Evolutionary conservation across 2,797 vertebrate genomes (phyloP).

Genomic region (Loris lydekkerianus): DNA sequence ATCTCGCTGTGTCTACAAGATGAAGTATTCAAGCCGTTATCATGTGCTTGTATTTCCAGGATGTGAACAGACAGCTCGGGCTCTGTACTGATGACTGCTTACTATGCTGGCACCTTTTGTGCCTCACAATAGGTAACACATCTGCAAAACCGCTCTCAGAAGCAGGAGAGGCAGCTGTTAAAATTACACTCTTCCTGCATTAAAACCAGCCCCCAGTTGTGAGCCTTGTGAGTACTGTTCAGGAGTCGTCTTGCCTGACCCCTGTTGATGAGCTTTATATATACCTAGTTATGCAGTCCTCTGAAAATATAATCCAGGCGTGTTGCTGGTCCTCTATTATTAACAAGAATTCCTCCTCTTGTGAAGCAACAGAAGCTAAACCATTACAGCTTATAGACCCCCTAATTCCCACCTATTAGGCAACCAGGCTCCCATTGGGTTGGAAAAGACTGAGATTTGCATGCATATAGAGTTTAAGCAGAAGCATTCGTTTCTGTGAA

Average conservation of each 20-base stretch:
- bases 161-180: slow-evolving; percentile 82
- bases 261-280: slow-evolving; percentile 75
- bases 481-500: slow-evolving; percentile 66
- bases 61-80: slow-evolving; percentile 74
- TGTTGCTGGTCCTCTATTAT: slow-evolving; percentile 71
- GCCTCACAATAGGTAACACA: slow-evolving; percentile 77
- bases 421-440: slow-evolving; percentile 77
- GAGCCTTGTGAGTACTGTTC: slow-evolving; percentile 78
- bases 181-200: slow-evolving; percentile 78
- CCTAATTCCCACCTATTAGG: slow-evolving; percentile 80
- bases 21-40: slow-evolving; percentile 77
- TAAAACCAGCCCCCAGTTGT: slow-evolving; percentile 71
- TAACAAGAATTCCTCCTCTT: slow-evolving; percentile 66
- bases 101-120: slow-evolving; percentile 81
- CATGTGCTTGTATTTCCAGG: slow-evolving; percentile 76
- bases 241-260: slow-evolving; percentile 82
- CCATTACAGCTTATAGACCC: slow-evolving; percentile 76
- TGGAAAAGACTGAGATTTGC: slow-evolving; percentile 82
- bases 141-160: slow-evolving; percentile 77
- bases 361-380: slow-evolving; percentile 74
- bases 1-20: slow-evolving; percentile 82
- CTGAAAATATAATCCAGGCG: slow-evolving; percentile 71
- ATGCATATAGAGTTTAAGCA: slow-evolving; percentile 76
- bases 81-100: slow-evolving; percentile 71
- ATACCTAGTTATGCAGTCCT: not conserved